Evolutionary conservation across 2,888 invertebrate species (phyloP), one percentile per base, ranked within the genome.

Genomic region (Luperina testacea): DNA sequence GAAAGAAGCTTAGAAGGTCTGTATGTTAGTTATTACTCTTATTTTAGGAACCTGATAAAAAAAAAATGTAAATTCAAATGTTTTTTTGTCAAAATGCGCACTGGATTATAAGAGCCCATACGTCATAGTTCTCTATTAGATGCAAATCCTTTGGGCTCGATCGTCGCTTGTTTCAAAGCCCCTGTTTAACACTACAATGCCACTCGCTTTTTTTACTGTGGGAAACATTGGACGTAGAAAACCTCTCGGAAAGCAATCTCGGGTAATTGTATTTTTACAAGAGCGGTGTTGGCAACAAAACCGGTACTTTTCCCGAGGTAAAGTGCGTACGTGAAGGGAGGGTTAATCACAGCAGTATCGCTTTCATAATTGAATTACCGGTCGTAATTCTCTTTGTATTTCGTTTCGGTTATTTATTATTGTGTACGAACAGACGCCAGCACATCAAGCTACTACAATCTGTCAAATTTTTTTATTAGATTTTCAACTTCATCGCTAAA

Each of bases 181-280:
- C 76, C 32, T 72, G 76, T 85, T 81, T 73, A 83, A 82, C 78
- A 78, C 65, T 64, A 84, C 85, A 90, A 81, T 83, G 71, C 75
- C 75, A 32, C 67, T 76, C 80, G 79, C 82, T 77, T 83, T 77
- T 83, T 86, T 84, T 83, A 88, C 73, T 63, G 72, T 57, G 72
- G 69, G 80, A 83, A 85, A 85, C 77, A 87, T 81, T 80, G 86
- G 80, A 88, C 88, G 82, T 48, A 77, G 80, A 67, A 88, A 90
- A 84, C 78, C 87, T 84, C 87, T 89, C 74, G 81, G 81, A 83
- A 86, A 83, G 85, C 87, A 88, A 88, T 90, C 81, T 77, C 80
- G 72, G 38, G 82, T 87, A 87, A 88, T 90, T 86, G 86, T 87
- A 85, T 85, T 87, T 85, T 88, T 84, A 87, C 84, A 86, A 81